Percentiles rank a stretch among this genome's conserved stretches.
These are phyloP conservation scores for Corynorhinus townsendii DNA, from an alignment of 2,113 vertebrate species.

Conservation along the genomic window DNA sequence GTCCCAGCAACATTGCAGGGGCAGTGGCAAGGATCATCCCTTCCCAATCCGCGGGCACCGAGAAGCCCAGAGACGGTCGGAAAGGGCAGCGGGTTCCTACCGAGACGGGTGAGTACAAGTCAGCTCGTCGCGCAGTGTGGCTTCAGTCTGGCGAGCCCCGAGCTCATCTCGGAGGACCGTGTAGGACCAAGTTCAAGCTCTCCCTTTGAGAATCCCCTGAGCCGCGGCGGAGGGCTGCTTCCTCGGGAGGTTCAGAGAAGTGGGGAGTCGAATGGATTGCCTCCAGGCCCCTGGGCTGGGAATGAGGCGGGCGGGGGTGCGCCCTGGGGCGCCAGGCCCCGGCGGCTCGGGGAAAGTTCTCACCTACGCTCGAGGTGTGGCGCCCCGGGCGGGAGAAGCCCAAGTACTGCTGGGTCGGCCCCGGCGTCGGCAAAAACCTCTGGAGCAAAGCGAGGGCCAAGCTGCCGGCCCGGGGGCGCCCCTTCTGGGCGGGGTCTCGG, in stretches of 20 bases:
- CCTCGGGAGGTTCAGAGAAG: background rate
- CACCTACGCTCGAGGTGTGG: background rate
- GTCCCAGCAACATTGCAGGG: background rate
- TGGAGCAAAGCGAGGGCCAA: accelerated
- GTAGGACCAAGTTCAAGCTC: background rate
- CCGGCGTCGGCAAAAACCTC: background rate
- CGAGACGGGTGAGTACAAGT: background rate
- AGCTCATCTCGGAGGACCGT: background rate
- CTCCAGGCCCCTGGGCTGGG: background rate
- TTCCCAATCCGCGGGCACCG: background rate
- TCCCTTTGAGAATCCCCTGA: background rate
- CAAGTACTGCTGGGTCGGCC: background rate
- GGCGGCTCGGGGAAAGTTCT: conserved; percentile 56
- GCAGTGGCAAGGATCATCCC: background rate
- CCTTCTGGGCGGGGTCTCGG: conserved; percentile 31
- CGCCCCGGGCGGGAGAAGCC: background rate
- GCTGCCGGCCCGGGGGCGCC: background rate
- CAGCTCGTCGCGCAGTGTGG: background rate
- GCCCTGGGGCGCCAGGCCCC: conserved; percentile 13
- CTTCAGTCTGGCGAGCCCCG: background rate
- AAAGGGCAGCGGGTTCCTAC: background rate
- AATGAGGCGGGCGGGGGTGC: background rate
- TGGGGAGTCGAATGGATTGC: background rate
- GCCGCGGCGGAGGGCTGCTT: background rate
- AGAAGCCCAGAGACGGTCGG: background rate